Conservation (phyloP, 2,888 invertebrate genomes). For the Meandrusa payeni region DNA sequence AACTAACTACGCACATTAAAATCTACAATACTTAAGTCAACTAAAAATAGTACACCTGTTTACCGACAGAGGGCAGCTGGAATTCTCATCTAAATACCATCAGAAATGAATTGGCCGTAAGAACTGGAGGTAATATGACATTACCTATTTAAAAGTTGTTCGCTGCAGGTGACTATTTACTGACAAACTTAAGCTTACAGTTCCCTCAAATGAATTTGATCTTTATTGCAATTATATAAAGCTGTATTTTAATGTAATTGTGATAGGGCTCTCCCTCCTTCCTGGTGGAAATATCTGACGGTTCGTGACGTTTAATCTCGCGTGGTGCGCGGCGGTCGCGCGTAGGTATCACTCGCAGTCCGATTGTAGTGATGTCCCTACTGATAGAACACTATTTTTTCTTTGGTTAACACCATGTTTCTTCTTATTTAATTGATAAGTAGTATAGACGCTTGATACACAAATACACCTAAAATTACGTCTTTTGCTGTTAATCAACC, state of each 20-base stretch:
- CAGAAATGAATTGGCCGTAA: constrained; percentile 28
- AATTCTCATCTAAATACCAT: constrained; percentile 19
- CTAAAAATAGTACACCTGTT: too few species aligned
- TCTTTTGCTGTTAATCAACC: too few species aligned
- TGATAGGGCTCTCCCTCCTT: constrained; percentile 36
- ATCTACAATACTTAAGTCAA: too few species aligned
- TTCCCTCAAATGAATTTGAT: constrained; percentile 29
- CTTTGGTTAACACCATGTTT: too few species aligned
- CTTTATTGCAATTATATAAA: constrained; percentile 36
- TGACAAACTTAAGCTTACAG: constrained; percentile 32
- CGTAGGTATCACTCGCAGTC: constrained; percentile 67
- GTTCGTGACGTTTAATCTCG: constrained; percentile 80
- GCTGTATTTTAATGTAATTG: constrained; percentile 34
- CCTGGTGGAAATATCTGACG: constrained; percentile 54
- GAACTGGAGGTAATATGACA: constrained; percentile 35
- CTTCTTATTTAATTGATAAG: too few species aligned
- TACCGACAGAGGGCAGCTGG: too few species aligned
- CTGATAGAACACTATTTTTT: constrained; percentile 3
- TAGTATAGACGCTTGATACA: too few species aligned
- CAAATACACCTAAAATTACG: too few species aligned
- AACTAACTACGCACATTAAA: too few species aligned
- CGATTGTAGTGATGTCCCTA: constrained; percentile 43
- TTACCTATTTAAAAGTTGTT: constrained; percentile 44
- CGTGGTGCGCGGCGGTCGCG: constrained; percentile 71
- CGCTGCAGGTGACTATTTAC: constrained; percentile 58